These are phyloP conservation scores for Dunckerocampus dactyliophorus DNA, from an alignment of 2,113 vertebrate species.

Conservation along the genomic window DNA sequence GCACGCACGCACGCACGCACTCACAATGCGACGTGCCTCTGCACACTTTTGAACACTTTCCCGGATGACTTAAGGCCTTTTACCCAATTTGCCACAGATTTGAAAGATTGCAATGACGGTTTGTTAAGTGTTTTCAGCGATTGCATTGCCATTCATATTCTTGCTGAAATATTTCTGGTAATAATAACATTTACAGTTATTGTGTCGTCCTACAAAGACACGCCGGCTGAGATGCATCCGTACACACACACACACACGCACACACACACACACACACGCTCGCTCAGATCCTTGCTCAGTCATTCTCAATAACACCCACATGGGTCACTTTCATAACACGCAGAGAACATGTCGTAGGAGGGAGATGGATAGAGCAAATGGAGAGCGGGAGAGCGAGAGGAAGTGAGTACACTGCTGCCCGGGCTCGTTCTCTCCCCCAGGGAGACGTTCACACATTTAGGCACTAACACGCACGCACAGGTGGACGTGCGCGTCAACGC, in stretches of 20 bases:
- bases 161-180: constrained; percentile 16
- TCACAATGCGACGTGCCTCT: constrained; percentile 5
- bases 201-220: not conserved
- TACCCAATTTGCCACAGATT: constrained; percentile 21
- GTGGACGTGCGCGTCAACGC: constrained; percentile 12
- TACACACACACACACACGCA: constrained; percentile 15
- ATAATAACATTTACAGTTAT: constrained; percentile 31
- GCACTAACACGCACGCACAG: constrained; percentile 17
- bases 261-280: constrained; percentile 20
- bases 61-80: constrained; percentile 22
- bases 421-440: constrained; percentile 49
- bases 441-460: constrained; percentile 48
- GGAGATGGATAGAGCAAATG: constrained; percentile 54
- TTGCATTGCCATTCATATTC: constrained; percentile 23
- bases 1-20: not conserved
- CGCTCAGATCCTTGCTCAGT: constrained; percentile 49
- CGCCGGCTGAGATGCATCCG: constrained; percentile 15
- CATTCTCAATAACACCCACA: constrained; percentile 72
- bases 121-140: constrained; percentile 27
- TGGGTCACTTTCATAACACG: constrained; percentile 74
- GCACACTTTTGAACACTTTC: constrained; percentile 19
- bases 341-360: constrained; percentile 68
- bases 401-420: constrained; percentile 62
- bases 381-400: constrained; percentile 25
- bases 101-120: constrained; percentile 14